Base-by-base conservation (phyloP, 2,113 vertebrate species). In the Uropsilus gracilis region DNA sequence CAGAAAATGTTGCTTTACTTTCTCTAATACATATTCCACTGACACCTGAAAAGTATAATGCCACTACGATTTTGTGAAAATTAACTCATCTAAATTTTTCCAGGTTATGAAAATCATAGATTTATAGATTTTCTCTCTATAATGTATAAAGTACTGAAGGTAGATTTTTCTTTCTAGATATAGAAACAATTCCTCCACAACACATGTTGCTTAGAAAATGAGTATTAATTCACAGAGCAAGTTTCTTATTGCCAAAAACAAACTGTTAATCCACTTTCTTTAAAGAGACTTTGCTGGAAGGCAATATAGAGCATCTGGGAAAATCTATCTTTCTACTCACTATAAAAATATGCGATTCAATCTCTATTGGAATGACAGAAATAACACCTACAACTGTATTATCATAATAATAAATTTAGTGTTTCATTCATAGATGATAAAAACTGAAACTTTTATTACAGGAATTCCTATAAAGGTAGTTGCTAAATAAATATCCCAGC, bases 41-140 rank as follows among this genome's bases (percentile, higher is more conserved):
- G 7, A 75, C 24, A 89, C n/a, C n/a, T 34, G 32, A 22, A 96
- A 94, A 92, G 53, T n/a, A 30, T 0, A 81, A n/a, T n/a, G n/a
- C n/a, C n/a, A n/a, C n/a, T n/a, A n/a, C n/a, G n/a, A n/a, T n/a
- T 81, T 68, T 89, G 64, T 61, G 89, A 95, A 91, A 78, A 57
- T 2, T 94, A 30, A 90, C 7, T 87, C 48, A 91, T 5, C 50
- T 71, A 86, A 94, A 81, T 20, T 86, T 69, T 73, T 86, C 93
- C 32, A 93, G 91, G 39, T 46, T 91, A 94, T 55, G 9, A 61
- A 61, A 5, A 93, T 42, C n/a, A n/a, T n/a, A n/a, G n/a, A n/a
- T n/a, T n/a, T n/a, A n/a, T n/a, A n/a, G n/a, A n/a, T n/a, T 92
- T 75, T 75, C 26, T 75, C 81, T 68, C 30, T 9, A 66, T 16